Evolutionary conservation across 35 echinoderm and acorn worm species (phyloP), one percentile per base, ranked within the genome.

Genomic region (Heliocidaris erythrogramma): DNA sequence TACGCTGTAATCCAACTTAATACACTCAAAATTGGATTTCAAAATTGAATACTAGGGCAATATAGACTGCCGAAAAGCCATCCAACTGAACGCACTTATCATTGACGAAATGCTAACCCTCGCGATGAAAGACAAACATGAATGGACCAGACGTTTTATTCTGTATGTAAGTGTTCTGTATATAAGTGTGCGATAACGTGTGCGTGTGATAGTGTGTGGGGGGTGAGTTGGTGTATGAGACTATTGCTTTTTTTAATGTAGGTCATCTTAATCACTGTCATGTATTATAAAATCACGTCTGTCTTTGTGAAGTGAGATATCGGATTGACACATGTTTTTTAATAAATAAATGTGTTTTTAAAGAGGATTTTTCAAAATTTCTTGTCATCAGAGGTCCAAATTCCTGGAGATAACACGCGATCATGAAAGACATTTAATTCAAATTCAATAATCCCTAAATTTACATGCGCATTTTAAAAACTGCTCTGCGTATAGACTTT

Each of bases 1-100:
- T 42, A 89, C 87, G 87, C 87, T 32, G 87, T 89, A 89, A 89
- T 89, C 87, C 87, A 32, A 89, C 87, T 89, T 89, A 89, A 89
- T 89, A 89, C 87, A 89, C 87, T n/a, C 31, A 89, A 89, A 89
- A 89, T 89, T 89, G 87, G 87, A 89, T 89, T 89, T 89, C 87
- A 89, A 89, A 89, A 89, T 89, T 89, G 87, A 89, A 89, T 89
- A 89, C 87, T 48, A 48, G 47, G 87, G 87, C 32, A 89, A 89
- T 89, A 48, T 89, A 78, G n/a, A 78, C 65, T n/a, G 65, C 65
- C 27, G 65, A 78, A 78, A 78, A 78, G 65, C 65, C 24, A 78
- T 78, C 65, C 65, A 78, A 78, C 14, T 21, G 65, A 78, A 24
- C 27, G 21, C 65, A 78, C 27, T 78, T 78, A 78, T 78, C 65